Base-by-base conservation (phyloP, 1,140 invertebrate species). In the Lasaia peninsularis region DNA sequence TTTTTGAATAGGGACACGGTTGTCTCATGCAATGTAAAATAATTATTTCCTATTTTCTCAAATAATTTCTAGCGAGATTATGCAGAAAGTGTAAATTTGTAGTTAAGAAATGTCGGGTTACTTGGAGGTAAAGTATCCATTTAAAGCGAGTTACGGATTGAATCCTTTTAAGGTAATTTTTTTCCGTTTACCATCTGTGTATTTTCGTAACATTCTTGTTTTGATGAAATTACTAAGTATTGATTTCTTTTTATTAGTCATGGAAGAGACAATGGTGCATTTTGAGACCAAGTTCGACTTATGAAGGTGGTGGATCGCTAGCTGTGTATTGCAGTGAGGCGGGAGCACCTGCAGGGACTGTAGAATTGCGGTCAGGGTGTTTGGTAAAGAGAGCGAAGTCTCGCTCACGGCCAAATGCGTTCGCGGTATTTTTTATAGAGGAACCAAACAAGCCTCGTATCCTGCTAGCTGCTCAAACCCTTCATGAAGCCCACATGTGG, bases 231-330 rank as follows among this genome's bases (percentile, higher is more conserved):
- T 54, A 51, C 69, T 76, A 28, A 7, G 24, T 28, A 68, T 70
- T 70, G 73, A 74, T 67, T 74, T 70, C 57, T 75, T 71, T 58
- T 71, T 75, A 52, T 51, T 63, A 88, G 85, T 78, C 82, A 31
- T 88, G 85, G 85, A 86, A 86, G 60, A 80, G 75, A 73, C 84
- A 86, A 67, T 88, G 84, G 84, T 86, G 82, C 67, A 88, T 88
- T 59, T 65, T 88, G 62, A 60, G 84, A 52, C 84, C 84, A 35
- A 81, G 78, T 55, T 67, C 79, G 14, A 81, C 74, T 34, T 73
- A 69, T 52, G 62, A 67, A 21, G 82, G 84, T 12, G 79, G 83
- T 28, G 80, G 82, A 3, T 80, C 76, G 0, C 57, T 88, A 32
- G 85, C 82, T 44, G 78, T 88, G 10, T 88, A 88, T 58, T 81